phyloP scores from a whole-genome alignment of 2,113 vertebrate genomes.

The Rhinoptilus africanus region DNA sequence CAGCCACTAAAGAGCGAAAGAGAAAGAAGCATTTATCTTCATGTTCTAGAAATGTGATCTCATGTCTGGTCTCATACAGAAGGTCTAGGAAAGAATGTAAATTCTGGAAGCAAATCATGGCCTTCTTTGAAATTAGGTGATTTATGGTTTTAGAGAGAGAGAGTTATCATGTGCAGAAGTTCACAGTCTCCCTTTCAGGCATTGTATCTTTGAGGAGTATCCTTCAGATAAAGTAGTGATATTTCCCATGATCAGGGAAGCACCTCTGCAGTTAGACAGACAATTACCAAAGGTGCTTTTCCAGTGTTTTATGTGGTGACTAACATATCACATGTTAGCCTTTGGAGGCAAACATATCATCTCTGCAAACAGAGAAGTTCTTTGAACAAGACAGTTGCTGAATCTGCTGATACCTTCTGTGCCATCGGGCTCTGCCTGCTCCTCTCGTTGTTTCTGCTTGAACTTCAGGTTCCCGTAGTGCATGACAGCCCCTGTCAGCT shows the following conservation, averaged over 20 bases:
- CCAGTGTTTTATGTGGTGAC: too few species aligned
- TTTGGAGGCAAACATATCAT: too few species aligned
- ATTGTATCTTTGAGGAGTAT: not conserved
- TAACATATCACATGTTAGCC: too few species aligned
- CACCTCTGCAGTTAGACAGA: not conserved
- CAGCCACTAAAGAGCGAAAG: conserved; percentile 72
- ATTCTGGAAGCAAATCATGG: not conserved
- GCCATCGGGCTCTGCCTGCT: not conserved
- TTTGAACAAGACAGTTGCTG: too few species aligned
- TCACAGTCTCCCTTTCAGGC: not conserved
- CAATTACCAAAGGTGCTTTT: too few species aligned
- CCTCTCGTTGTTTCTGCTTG: too few species aligned
- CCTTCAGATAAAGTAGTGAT: too few species aligned
- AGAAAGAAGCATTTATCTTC: not conserved
- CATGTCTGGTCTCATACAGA: not conserved
- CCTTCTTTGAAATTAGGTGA: not conserved
- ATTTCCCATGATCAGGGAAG: not conserved
- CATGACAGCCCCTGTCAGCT: too few species aligned
- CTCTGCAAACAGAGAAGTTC: too few species aligned
- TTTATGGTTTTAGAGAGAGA: too few species aligned
- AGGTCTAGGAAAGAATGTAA: not conserved
- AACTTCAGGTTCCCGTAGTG: too few species aligned
- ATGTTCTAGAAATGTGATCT: not conserved
- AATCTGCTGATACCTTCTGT: not conserved
- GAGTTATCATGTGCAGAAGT: not conserved